Evolutionary conservation across 2,888 invertebrate genomes (phyloP), one percentile per base, ranked within the genome.

Genomic region (Eupithecia subfuscata): DNA sequence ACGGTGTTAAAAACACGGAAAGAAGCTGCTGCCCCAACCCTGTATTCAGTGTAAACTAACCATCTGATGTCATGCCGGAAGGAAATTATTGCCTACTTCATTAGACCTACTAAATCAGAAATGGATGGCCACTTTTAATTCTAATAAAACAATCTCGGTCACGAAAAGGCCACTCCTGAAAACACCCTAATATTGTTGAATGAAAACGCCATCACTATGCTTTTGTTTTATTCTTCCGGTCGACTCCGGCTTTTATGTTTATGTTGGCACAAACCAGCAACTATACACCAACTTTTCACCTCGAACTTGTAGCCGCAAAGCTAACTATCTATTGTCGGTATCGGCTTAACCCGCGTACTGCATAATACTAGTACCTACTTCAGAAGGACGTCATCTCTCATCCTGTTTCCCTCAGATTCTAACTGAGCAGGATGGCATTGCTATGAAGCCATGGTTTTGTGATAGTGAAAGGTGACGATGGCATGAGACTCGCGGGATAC

Each of bases 111-210:
- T 65, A 18, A 64, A 71, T 65, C 43, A 71, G 25, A 40, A 64
- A 72, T 68, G 25, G 68, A 68, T 68, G 25, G 68, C 43, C 8
- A 68, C 43, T 67, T 90, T 91, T 89, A 87, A 89, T 91, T 87
- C 80, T 78, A 80, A 78, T 81, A 82, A 87, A 86, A 91, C 88
- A 88, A 90, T 89, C 91, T 88, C 81, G 82, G 85, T 83, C 87
- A 86, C 84, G 87, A 84, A 81, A 79, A 73, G 76, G 88, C 90
- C 92, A 87, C 93, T 90, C 93, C 92, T 92, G 88, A 84, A 88
- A 90, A 89, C 88, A 89, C 88, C 87, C 88, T 89, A 90, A 92
- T 92, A 91, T 89, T 87, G 87, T 89, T 88, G 84, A 90, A 90
- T 88, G 90, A 90, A 90, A 88, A 88, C 84, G 83, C 83, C 86